Conservation (phyloP, 2,888 invertebrate genomes). For the Apantesis nais region DNA sequence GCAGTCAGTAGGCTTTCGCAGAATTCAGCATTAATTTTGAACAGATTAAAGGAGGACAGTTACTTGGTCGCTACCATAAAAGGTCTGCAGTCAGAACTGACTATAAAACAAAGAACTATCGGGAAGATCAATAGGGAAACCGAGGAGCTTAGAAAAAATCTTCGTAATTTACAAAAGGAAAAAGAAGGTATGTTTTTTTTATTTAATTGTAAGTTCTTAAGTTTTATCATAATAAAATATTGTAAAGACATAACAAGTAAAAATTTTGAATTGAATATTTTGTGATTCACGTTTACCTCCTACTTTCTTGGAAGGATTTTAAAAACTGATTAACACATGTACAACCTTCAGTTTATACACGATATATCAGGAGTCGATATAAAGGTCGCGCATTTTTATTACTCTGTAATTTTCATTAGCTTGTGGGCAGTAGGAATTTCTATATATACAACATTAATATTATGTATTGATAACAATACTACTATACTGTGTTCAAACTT, state of each 20-base stretch:
- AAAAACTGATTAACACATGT: background rate
- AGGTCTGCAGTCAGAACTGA: slow-evolving; percentile 90
- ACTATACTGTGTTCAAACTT: background rate
- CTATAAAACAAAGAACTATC: slow-evolving; percentile 90
- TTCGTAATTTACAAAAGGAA: slow-evolving; percentile 90
- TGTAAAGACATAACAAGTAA: background rate
- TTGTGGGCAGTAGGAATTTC: background rate
- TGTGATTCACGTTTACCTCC: background rate
- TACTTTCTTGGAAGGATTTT: background rate
- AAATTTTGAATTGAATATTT: background rate
- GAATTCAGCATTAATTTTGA: slow-evolving; percentile 80
- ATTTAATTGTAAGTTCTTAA: background rate
- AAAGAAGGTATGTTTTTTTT: slow-evolving; percentile 84
- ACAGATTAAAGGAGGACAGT: slow-evolving; percentile 88
- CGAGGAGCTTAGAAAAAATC: slow-evolving; percentile 91
- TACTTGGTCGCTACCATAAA: slow-evolving; percentile 92
- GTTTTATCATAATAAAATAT: background rate
- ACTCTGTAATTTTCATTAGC: no score
- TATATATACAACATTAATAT: background rate
- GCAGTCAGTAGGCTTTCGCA: slow-evolving; percentile 84
- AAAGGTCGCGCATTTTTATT: background rate
- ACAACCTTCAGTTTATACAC: background rate
- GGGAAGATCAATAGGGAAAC: slow-evolving; percentile 90
- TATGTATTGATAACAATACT: background rate
- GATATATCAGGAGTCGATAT: background rate